Evolutionary conservation across 2,797 vertebrate species (phyloP), one percentile per base, ranked within the genome.

Genomic region (Phrynocephalus forsythii): DNA sequence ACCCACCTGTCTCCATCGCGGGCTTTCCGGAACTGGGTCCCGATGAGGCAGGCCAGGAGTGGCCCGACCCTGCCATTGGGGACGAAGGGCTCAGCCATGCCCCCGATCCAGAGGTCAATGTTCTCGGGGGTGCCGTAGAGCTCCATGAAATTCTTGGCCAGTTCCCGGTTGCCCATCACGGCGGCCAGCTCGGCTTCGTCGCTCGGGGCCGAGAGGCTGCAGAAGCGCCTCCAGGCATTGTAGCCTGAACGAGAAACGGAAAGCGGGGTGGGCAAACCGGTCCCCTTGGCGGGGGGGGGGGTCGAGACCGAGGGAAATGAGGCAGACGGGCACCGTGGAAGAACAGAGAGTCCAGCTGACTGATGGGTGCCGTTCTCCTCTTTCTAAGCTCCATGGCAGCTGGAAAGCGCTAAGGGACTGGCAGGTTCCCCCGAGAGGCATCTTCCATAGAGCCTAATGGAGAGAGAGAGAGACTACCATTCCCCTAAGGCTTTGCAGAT

Each of bases 81-180:
- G 22, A 98, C 95, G 38, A 98, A 96, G 0, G 98, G 98, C 90
- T 99, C 98, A 0, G 97, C 96, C 0, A 97, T 86, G 0, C 96
- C 98, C 52, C 97, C 98, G 1, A 98, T 30, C 98, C 98, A 99
- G 86, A 98, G 50, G 28, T 99, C 98, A 0, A 98, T 99, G 93
- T 99, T 99, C 66, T 94, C 88, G 0, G 97, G 94, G 0, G 97
- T 97, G 0, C 97, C 95, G 0, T 99, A 99, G 83, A 98, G 95
- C 6, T 91, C 1, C 71, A 98, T 85, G 0, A 99, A 93, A 86
- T 90, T 96, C 52, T 93, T 84, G 22, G 98, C 98, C 92, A 99
- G 91, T 20, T 85, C 0, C 84, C 95, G 94, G 30, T 97, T 97
- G 48, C 72, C 33, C 82, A 99, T 86, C 10, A 99, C 98, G 0